Percentiles rank a stretch among this genome's conserved stretches.
phyloP scores from a whole-genome alignment of 2,113 vertebrate genomes.

The Phocoena phocoena region DNA sequence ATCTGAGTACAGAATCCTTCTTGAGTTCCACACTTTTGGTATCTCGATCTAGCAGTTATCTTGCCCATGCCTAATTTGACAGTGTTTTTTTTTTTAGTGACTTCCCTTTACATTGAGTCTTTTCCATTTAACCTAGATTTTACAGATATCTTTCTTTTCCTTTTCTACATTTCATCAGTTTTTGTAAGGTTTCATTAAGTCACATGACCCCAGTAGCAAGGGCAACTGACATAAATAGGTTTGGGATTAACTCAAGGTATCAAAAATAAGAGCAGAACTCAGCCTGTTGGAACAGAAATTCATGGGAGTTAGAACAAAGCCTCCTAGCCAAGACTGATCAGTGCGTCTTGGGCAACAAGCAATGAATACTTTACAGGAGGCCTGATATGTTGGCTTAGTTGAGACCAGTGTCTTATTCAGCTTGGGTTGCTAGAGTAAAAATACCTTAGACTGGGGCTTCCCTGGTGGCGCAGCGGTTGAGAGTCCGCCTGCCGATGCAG shows the following conservation, averaged over 20 bases:
- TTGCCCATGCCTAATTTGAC: background rate
- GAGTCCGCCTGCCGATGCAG: no score
- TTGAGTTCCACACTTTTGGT: background rate
- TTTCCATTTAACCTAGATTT: background rate
- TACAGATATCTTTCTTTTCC: background rate
- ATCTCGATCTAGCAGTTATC: background rate
- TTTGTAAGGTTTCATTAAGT: background rate
- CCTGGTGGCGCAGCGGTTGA: no score
- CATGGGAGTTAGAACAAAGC: background rate
- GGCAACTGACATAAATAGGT: background rate
- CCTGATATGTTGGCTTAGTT: no score
- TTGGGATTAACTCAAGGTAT: background rate
- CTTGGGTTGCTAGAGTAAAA: background rate
- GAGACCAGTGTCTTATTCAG: background rate
- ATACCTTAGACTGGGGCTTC: background rate
- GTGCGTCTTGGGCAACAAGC: background rate
- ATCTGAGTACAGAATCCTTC: background rate
- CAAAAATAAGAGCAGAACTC: background rate
- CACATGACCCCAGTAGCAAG: background rate
- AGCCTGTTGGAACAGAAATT: background rate
- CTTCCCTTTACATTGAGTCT: background rate
- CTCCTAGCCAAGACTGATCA: background rate
- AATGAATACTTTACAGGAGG: rapidly evolving
- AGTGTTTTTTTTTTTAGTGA: background rate
- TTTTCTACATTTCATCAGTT: background rate